phyloP scores from a whole-genome alignment of 2,797 vertebrate species.

The Pseudomugil gertrudae region DNA sequence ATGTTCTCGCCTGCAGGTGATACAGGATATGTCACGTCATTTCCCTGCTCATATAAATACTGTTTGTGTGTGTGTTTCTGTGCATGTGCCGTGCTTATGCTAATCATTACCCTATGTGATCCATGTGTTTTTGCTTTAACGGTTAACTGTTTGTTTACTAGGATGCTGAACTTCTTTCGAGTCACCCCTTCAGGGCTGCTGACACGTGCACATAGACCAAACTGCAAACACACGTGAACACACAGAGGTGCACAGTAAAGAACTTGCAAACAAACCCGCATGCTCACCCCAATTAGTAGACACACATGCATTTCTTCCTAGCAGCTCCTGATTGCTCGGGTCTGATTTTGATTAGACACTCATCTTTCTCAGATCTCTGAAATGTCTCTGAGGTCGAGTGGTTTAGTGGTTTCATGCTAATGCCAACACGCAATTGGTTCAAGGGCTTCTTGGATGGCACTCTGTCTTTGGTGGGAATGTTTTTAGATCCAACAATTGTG shows the following conservation, averaged over 20 bases:
- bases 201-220: slow-evolving; percentile 56
- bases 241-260: slow-evolving; percentile 18
- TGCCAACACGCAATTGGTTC: slow-evolving; percentile 71
- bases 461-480: slow-evolving; percentile 54
- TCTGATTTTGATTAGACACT: slow-evolving; percentile 80
- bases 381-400: slow-evolving; percentile 70
- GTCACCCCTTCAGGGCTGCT: slow-evolving; percentile 54
- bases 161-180: slow-evolving; percentile 44
- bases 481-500: slow-evolving; percentile 68
- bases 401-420: slow-evolving; percentile 71
- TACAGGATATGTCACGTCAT: slow-evolving; percentile 53
- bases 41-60: slow-evolving; percentile 40
- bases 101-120: slow-evolving; percentile 46
- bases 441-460: slow-evolving; percentile 71
- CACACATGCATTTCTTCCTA: slow-evolving; percentile 57
- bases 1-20: slow-evolving; percentile 50
- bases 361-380: slow-evolving; percentile 74
- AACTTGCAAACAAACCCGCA: slow-evolving; percentile 55
- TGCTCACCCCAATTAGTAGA: slow-evolving; percentile 56
- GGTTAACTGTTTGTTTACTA: slow-evolving; percentile 64
- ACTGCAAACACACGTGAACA: slow-evolving; percentile 43
- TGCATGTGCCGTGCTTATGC: slow-evolving; percentile 33
- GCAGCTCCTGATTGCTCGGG: slow-evolving; percentile 72
- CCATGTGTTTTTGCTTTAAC: slow-evolving; percentile 69
- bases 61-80: slow-evolving; percentile 1